Percentiles rank a stretch among this genome's conserved stretches.
phyloP scores from a whole-genome alignment of 2,113 vertebrate genomes.

The Plecotus auritus region DNA sequence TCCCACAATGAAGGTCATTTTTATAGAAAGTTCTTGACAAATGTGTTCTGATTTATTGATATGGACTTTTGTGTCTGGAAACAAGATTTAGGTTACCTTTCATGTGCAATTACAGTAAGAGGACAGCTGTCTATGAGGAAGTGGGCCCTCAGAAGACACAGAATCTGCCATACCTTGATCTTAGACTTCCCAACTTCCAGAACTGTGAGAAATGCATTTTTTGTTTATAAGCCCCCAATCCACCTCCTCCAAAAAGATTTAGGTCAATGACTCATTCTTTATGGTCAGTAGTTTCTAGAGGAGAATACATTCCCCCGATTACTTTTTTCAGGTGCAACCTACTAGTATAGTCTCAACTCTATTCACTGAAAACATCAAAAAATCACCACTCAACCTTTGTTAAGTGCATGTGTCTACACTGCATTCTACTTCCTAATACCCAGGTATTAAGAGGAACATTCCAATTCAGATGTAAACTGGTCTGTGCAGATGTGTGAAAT shows the following conservation, averaged over 20 bases:
- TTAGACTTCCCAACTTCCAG: not conserved
- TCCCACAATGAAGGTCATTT: not conserved
- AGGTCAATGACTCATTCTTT: slow-evolving; percentile 32
- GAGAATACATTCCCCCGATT: not conserved
- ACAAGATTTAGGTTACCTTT: slow-evolving; percentile 18
- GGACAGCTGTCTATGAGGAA: not conserved
- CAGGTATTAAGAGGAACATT: not conserved
- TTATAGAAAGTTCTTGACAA: not conserved
- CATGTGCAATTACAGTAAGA: not conserved
- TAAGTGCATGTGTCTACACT: not conserved
- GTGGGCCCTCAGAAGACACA: not conserved
- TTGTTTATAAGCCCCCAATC: not conserved
- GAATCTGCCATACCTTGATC: not conserved
- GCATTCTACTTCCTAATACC: not conserved
- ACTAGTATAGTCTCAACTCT: not conserved
- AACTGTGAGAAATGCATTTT: not conserved
- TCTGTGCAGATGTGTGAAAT: not conserved
- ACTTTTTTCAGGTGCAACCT: not conserved
- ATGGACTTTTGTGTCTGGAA: not conserved
- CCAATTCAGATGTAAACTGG: not conserved
- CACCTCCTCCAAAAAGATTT: not conserved
- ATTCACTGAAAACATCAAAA: not conserved
- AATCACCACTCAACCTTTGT: not conserved
- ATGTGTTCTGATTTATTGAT: not conserved
- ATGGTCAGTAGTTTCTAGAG: slow-evolving; percentile 14